A percentile compares a stretch with the other conserved stretches of the same genome.
These are phyloP conservation scores for Acomys russatus DNA, from an alignment of 2,797 vertebrate species.

Conservation along the genomic window DNA sequence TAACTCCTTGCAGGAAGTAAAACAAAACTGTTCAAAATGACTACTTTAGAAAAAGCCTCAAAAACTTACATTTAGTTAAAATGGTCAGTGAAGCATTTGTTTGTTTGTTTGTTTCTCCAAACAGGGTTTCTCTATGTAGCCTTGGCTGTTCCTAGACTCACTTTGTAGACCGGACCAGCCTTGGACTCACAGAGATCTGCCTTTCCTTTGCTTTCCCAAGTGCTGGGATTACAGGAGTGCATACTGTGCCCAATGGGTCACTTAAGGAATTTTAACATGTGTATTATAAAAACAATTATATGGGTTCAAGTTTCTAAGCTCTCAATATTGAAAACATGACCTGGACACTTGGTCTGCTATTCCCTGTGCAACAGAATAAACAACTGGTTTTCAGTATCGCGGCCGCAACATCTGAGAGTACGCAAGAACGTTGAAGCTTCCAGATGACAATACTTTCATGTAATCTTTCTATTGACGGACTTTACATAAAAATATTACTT, in stretches of 20 bases:
- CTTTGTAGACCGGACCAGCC: no score
- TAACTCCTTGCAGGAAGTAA: background rate
- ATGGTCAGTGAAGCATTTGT: background rate
- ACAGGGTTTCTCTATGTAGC: no score
- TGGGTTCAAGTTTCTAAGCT: slow-evolving; percentile 25
- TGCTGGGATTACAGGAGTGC: no score
- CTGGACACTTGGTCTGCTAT: background rate
- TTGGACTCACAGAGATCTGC: no score
- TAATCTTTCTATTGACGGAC: background rate
- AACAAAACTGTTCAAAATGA: background rate
- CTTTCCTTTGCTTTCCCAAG: no score
- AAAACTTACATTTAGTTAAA: background rate
- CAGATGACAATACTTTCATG: background rate
- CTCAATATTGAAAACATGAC: slow-evolving; percentile 27
- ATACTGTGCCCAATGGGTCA: no score
- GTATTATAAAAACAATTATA: background rate
- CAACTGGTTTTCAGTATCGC: background rate
- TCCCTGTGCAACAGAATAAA: background rate
- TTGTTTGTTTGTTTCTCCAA: no score
- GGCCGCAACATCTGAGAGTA: background rate
- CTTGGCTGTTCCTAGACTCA: no score
- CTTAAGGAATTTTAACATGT: background rate
- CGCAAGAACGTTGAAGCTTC: slow-evolving; percentile 8
- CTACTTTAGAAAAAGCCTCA: background rate
- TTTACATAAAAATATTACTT: slow-evolving; percentile 2